Evolutionary conservation across 1,140 invertebrate genomes (phyloP).

Genomic region (silkworm (Bombyx mori)): ASM3026992v2 NC_085130.1:12855501-12856000

Average conservation of each 20-base stretch:
- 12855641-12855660: constrained; percentile 52
- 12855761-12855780: too few relatives aligned
- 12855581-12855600: constrained; percentile 43
- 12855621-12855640: constrained; percentile 39
- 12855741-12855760: too few relatives aligned
- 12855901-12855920: too few relatives aligned
- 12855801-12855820: too few relatives aligned
- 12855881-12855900: too few relatives aligned
- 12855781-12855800: too few relatives aligned
- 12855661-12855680: constrained; percentile 35
- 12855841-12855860: too few relatives aligned
- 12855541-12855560: constrained; percentile 39
- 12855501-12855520: constrained; percentile 38
- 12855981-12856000: not conserved
- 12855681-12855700: constrained; percentile 24
- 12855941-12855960: too few relatives aligned
- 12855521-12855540: constrained; percentile 40
- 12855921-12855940: too few relatives aligned
- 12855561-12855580: constrained; percentile 37
- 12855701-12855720: constrained; percentile 52
- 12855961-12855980: too few relatives aligned
- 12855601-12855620: constrained; percentile 45
- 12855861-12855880: too few relatives aligned
- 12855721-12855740: constrained; percentile 33
- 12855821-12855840: too few relatives aligned